phyloP scores from a whole-genome alignment of 2,888 invertebrate species.

The Rhaphigaster nebulosa region DNA sequence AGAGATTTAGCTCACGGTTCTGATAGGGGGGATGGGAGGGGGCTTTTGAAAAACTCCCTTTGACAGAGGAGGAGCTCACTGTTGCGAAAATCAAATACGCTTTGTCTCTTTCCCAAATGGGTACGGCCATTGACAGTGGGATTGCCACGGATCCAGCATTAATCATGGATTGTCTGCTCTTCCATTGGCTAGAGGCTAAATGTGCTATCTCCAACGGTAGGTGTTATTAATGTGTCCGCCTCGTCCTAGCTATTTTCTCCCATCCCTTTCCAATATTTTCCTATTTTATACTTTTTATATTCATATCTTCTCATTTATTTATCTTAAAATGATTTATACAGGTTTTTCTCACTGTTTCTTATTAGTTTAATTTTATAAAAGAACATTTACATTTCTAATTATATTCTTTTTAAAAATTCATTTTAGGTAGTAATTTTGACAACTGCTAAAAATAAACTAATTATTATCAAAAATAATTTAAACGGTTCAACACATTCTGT shows the following conservation, averaged over 20 bases:
- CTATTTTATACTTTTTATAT: neutral
- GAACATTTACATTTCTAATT: too few relatives aligned
- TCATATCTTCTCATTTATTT: neutral
- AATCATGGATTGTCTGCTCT: conserved; percentile 37
- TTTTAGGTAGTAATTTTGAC: too few relatives aligned
- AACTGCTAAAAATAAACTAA: too few relatives aligned
- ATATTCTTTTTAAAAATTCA: too few relatives aligned
- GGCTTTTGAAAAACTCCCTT: conserved; percentile 24
- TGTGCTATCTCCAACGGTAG: conserved; percentile 6
- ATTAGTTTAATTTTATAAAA: too few relatives aligned
- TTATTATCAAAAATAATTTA: too few relatives aligned
- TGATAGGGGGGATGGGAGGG: neutral
- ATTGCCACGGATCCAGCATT: conserved; percentile 30
- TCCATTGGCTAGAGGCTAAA: conserved; percentile 6
- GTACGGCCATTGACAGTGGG: conserved; percentile 15
- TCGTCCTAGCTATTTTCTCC: neutral
- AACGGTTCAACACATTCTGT: too few relatives aligned
- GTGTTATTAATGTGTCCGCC: conserved; percentile 19
- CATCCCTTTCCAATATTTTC: neutral
- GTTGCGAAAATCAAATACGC: conserved; percentile 40
- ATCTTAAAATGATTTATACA: neutral
- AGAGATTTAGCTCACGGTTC: neutral
- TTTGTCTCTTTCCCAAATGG: conserved; percentile 11
- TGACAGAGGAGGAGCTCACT: conserved; percentile 6
- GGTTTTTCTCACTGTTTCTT: too few relatives aligned